Base-by-base conservation (phyloP, 2,888 invertebrate species). In the Agrenia bidenticulata region DNA sequence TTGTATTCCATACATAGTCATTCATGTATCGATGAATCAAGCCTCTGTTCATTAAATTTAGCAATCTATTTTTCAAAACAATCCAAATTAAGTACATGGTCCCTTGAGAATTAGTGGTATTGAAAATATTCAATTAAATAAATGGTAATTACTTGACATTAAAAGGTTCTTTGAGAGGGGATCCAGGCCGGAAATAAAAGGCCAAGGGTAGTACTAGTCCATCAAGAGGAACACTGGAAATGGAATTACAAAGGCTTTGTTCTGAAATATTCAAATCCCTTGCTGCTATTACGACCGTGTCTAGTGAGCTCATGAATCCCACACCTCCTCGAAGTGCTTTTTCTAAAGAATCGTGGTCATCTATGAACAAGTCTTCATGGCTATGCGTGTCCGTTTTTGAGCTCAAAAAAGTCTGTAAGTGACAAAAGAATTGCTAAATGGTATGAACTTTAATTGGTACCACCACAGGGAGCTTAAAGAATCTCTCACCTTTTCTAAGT, bases 261-360 rank as follows among this genome's bases (percentile, higher is more conserved):
- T 49, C 49, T 7, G 49, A 49, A 49, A 49, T 17, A 7, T 49
- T 13, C 19, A 49, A 49, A 49, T n/a, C n/a, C 19, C 49, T n/a
- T 11, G 49, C n/a, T 11, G 49, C 49, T 11, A 49, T 49, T 7
- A 11, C 9, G 7, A 49, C 17, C 49, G n/a, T 11, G 19, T 49
- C 49, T 17, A 49, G n/a, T n/a, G 49, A 49, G 19, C 49, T 49
- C n/a, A 49, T 49, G 19, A 49, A 49, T 13, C 49, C 49, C 11
- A 11, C 7, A 19, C 49, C 49, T 17, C 49, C 49, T 7, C 7
- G 7, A 49, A 49, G n/a, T 49, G n/a, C 49, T n/a, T 49, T 49
- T 49, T 7, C 7, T 9, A 49, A 9, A 17, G 49, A 7, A 17
- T 49, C 49, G 7, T 7, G 7, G n/a, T 49, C 49, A 19, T 17